Evolutionary conservation across 2,888 invertebrate genomes (phyloP), one percentile per base, ranked within the genome.

Genomic region (Phaedon cochleariae): DNA sequence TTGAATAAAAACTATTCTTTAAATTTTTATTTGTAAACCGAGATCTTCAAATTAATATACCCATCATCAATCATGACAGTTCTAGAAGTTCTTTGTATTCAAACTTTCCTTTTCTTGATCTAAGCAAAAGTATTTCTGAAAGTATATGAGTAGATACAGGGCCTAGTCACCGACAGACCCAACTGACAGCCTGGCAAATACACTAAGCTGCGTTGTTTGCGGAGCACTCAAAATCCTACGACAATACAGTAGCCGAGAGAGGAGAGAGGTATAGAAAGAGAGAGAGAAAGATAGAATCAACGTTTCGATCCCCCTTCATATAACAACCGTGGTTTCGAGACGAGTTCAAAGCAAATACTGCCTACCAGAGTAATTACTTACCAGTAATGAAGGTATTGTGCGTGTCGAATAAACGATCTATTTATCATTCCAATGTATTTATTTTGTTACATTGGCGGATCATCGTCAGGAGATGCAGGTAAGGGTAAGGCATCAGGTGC

Each of bases 171-270:
- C 78, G 78, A 75, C 26, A 5, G 77, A n/a, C n/a, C n/a, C n/a
- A n/a, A n/a, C 80, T 80, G 80, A 80, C 80, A 80, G 81, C 75
- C 79, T 75, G 79, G 80, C 77, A 82, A 82, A 82, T 81, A 82
- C 79, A 79, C 81, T 78, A 78, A 77, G 78, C 77, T 78, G 75
- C 76, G 78, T 76, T 83, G 82, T 83, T 83, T 81, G 80, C 82
- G 76, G 72, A 82, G 80, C 83, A 83, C 83, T 83, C 78, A 74
- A 83, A 79, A 81, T 81, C 81, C 82, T 81, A 82, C 79, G 82
- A 83, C 83, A 83, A 83, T 83, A 83, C 83, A 82, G 83, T 82
- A 83, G 83, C 82, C 79, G 71, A 72, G 71, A 34, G 73, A 68
- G 59, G 67, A 71, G 62, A 64, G 63, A 61, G 62, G 57, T 2